Percentiles rank a stretch among this genome's conserved stretches.
Conservation (phyloP, 2,113 vertebrate genomes). For the Solea solea region DNA sequence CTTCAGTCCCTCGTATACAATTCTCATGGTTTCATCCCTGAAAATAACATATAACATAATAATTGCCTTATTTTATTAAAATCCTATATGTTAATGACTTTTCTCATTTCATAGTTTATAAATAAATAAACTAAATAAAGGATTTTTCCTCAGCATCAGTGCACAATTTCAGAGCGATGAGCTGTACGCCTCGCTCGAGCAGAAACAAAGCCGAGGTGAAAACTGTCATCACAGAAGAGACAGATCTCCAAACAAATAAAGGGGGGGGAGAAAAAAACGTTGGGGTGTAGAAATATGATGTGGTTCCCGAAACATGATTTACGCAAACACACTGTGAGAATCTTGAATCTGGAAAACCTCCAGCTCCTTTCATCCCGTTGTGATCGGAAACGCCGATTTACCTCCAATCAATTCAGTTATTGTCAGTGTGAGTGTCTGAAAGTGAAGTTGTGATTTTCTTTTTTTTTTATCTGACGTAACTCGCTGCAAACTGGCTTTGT, state of each 20-base stretch:
- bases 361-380: constrained; percentile 23
- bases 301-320: constrained; percentile 2
- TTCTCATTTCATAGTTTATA: no score
- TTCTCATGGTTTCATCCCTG: no score
- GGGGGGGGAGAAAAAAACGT: background rate
- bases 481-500: constrained; percentile 4
- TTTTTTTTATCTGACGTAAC: constrained; percentile 40
- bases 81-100: no score
- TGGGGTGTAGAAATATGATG: constrained; percentile 10
- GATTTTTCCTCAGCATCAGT: background rate
- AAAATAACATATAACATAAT: no score
- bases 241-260: constrained; percentile 20
- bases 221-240: constrained; percentile 30
- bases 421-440: constrained; percentile 12
- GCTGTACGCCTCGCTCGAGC: background rate
- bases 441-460: background rate
- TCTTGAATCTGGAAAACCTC: constrained; percentile 24
- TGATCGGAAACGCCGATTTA: constrained; percentile 19
- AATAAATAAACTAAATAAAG: no score
- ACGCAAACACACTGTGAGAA: constrained; percentile 8
- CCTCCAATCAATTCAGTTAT: constrained; percentile 3
- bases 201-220: constrained; percentile 26
- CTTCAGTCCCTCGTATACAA: no score
- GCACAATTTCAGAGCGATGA: constrained; percentile 10
- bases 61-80: no score